A percentile compares a stretch with the other conserved stretches of the same genome.
phyloP scores from a whole-genome alignment of 53 echinoderm and acorn worm species.

The Paracentrotus lividus region DNA sequence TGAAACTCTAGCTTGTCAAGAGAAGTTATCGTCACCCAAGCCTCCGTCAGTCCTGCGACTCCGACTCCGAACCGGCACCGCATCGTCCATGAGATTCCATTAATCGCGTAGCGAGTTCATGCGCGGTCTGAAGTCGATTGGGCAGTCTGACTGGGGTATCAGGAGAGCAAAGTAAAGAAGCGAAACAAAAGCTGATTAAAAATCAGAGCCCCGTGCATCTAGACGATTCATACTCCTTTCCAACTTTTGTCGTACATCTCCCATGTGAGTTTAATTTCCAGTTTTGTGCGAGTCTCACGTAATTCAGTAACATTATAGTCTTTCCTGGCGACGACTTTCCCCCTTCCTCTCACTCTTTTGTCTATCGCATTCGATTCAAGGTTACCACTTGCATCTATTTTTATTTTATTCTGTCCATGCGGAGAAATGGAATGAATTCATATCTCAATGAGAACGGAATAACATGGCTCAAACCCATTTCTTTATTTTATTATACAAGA shows the following conservation, averaged over 20 bases:
- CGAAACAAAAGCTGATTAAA: slow-evolving; percentile 51
- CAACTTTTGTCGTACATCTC: slow-evolving; percentile 20
- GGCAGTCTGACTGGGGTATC: too few relatives aligned
- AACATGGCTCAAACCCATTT: background rate
- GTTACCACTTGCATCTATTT: background rate
- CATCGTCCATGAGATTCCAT: too few relatives aligned
- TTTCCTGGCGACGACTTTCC: background rate
- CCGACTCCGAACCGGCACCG: too few relatives aligned
- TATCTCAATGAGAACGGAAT: background rate
- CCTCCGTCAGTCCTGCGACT: too few relatives aligned
- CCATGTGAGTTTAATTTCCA: background rate
- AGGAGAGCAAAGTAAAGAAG: background rate
- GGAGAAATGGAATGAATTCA: background rate
- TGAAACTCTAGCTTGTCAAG: slow-evolving; percentile 33
- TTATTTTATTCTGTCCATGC: too few relatives aligned
- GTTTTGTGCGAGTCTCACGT: slow-evolving; percentile 9
- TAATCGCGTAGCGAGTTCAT: too few relatives aligned
- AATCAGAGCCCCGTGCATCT: slow-evolving; percentile 8
- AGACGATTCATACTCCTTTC: background rate
- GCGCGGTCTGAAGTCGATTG: too few relatives aligned
- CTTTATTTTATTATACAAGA: background rate
- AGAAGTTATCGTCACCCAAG: slow-evolving; percentile 38
- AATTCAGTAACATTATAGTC: background rate
- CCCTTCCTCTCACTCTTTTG: background rate
- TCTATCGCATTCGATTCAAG: background rate